Evolutionary conservation across 2,888 invertebrate genomes (phyloP), one percentile per base, ranked within the genome.

Genomic region (Clivina fossor): DNA sequence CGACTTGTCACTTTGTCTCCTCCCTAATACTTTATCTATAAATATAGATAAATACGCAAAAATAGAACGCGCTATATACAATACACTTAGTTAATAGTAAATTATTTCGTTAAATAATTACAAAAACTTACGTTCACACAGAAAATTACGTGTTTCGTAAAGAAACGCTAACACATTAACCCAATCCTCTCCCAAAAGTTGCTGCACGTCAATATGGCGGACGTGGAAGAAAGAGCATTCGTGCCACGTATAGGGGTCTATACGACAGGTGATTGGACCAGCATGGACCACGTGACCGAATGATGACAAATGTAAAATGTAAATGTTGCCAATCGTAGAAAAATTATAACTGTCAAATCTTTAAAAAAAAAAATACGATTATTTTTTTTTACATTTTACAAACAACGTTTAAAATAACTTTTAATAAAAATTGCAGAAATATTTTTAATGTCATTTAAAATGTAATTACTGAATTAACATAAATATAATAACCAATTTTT

Each of bases 201-300:
- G 78, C 82, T 83, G 82, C 81, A 83, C 84, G 85, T 85, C 85
- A 87, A 87, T 85, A 87, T 87, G 87, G 86, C 86, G 85, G 85
- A 84, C 82, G 83, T 83, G 82, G 82, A 85, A 82, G 80, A 75
- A 79, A 76, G 80, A 77, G 83, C 81, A 81, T 80, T 80, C 74
- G 79, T 86, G 87, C 87, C 87, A 87, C 87, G 86, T 87, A 86
- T 84, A 79, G 84, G 74, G 71, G 73, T 72, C 67, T 62, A 62
- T 44, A 33, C 32, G 35, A 38, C 54, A 30, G 24, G 18, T 57
- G 46, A 69, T 70, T 71, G 69, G 71, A 60, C 56, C 44, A 48
- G 15, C 32, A 43, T 18, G 16, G 26, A 43, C 53, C 69, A 69
- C 66, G 66, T 69, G 69, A 68, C 62, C 46, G 26, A 59, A 22